These are phyloP conservation scores for Troilus luridus DNA, from an alignment of 2,888 invertebrate species.

Conservation along the genomic window DNA sequence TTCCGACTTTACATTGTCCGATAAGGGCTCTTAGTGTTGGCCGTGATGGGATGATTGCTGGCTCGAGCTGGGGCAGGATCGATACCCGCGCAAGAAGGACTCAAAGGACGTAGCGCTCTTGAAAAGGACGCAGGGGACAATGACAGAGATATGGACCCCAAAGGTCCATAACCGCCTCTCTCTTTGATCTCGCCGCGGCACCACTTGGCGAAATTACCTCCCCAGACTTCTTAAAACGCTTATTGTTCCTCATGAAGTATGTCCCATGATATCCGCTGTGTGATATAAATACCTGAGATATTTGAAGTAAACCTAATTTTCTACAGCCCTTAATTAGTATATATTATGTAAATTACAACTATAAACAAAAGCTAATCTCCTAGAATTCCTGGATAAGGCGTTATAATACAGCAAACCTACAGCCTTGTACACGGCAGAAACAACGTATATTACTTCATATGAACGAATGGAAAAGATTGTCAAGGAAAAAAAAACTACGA, in stretches of 20 bases:
- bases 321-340: too few species aligned
- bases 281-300: background rate
- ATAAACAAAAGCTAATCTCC: too few species aligned
- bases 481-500: too few species aligned
- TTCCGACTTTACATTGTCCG: background rate
- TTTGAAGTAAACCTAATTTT: too few species aligned
- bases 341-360: too few species aligned
- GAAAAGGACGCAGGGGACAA: background rate
- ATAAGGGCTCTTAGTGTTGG: background rate
- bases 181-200: background rate
- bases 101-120: background rate
- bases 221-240: background rate
- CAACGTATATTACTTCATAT: too few species aligned
- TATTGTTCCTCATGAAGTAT: background rate
- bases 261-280: background rate
- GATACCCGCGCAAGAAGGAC: background rate
- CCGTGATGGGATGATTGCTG: background rate
- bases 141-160: background rate
- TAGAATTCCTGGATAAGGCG: too few species aligned
- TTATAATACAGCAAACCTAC: too few species aligned
- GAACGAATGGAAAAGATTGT: too few species aligned
- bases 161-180: background rate
- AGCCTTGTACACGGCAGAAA: too few species aligned
- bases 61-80: background rate
- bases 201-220: slow-evolving; percentile 30